phyloP scores from a whole-genome alignment of 2,797 vertebrate genomes.

The Coregonus sp. region DNA sequence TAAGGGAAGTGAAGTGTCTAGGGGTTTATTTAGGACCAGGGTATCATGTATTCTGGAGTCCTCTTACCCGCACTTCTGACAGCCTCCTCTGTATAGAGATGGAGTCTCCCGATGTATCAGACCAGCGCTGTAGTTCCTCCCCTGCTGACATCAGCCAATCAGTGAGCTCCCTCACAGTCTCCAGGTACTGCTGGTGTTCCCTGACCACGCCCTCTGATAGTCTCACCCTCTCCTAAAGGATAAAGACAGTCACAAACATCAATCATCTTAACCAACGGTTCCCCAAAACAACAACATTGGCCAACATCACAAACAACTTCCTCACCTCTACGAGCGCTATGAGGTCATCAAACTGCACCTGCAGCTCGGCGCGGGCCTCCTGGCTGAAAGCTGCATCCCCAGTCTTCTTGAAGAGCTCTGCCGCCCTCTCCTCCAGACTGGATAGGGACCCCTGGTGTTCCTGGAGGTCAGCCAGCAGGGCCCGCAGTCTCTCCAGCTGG shows the following conservation, averaged over 20 bases:
- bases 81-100: constrained; percentile 84
- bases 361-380: constrained; percentile 81
- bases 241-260: background rate
- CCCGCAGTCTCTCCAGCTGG: constrained; percentile 85
- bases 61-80: constrained; percentile 84
- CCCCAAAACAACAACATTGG: background rate
- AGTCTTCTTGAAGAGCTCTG: constrained; percentile 88
- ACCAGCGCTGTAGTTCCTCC: constrained; percentile 95
- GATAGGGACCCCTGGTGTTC: constrained; percentile 82
- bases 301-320: too few species aligned
- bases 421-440: constrained; percentile 80
- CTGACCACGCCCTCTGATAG: constrained; percentile 87
- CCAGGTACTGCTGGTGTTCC: constrained; percentile 92
- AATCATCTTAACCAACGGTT: background rate
- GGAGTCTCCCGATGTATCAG: constrained; percentile 87
- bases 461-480: constrained; percentile 85
- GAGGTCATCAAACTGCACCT: constrained; percentile 88
- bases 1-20: too few species aligned
- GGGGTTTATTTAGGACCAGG: background rate
- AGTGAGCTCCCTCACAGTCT: constrained; percentile 91
- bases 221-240: constrained; percentile 86
- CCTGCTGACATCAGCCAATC: constrained; percentile 95
- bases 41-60: background rate
- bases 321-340: constrained; percentile 87
- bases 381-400: constrained; percentile 84